These are phyloP conservation scores for Cyclophora albipunctata DNA, from an alignment of 2,888 invertebrate species.

Conservation along the genomic window DNA sequence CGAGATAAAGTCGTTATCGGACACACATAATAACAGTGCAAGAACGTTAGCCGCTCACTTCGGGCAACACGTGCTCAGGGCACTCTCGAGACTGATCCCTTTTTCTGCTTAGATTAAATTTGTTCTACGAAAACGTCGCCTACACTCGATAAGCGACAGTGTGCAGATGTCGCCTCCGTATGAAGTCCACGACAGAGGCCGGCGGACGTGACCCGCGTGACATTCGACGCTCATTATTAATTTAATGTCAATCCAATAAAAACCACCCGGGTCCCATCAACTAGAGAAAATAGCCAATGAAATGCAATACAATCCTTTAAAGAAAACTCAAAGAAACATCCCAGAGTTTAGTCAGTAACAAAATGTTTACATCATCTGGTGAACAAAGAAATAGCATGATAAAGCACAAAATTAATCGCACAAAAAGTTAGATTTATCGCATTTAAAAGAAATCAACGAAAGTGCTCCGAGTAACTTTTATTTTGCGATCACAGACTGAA, in stretches of 20 bases:
- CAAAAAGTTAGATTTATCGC: constrained; percentile 50
- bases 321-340: neutral
- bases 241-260: too few relatives aligned
- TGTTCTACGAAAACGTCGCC: constrained; percentile 68
- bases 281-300: too few relatives aligned
- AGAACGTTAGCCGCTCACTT: constrained; percentile 64
- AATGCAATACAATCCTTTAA: too few relatives aligned
- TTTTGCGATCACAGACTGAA: constrained; percentile 59
- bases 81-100: constrained; percentile 68
- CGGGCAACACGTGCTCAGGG: constrained; percentile 53
- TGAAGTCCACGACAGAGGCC: constrained; percentile 60
- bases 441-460: constrained; percentile 51
- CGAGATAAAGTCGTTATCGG: constrained; percentile 54
- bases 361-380: constrained; percentile 17
- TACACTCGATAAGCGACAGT: constrained; percentile 63
- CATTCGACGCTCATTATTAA: constrained; percentile 23
- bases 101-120: constrained; percentile 69
- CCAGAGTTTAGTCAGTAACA: constrained; percentile 12
- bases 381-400: constrained; percentile 29
- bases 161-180: constrained; percentile 67
- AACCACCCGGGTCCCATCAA: too few relatives aligned
- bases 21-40: constrained; percentile 51
- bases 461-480: constrained; percentile 58
- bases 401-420: constrained; percentile 38
- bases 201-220: constrained; percentile 56